Evolutionary conservation across 2,797 vertebrate genomes (phyloP), one percentile per base, ranked within the genome.

Genomic region (Champsocephalus gunnari): DNA sequence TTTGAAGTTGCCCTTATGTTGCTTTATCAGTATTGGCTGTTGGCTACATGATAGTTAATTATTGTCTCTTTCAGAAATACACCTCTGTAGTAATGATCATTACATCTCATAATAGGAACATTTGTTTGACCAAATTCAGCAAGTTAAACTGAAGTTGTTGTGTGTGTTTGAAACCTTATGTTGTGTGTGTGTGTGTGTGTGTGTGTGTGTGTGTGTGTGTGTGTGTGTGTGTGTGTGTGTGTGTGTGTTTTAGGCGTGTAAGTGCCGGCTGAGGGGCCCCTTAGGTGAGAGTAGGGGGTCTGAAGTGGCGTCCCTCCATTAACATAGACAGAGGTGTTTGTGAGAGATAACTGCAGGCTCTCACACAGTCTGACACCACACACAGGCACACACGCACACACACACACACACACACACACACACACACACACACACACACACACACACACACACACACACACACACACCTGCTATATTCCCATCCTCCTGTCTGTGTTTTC

Each of bases 231-330:
- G 38, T 59, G 10, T 56, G 45, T 68, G 66, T 63, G 55, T 64
- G 60, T 63, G 9, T 10, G 75, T 76, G 80, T 44, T 73, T 62
- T 41, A 56, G 56, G 73, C 82, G 75, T 81, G 51, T 84, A 13
- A 68, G 83, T 81, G 87, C 2, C 9, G 47, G 3, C 74, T 75
- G 73, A 82, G 77, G 81, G 83, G 71, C 74, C 78, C 61, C 76
- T 70, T 65, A 50, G 43, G 61, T 71, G 72, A 48, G 74, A 71
- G 79, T 60, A 45, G 66, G 56, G 75, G 73, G 61, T 81, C 77
- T 93, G 87, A 92, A 93, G 92, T 93, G 88, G 87, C 55, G 47
- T 90, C 87, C 78, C 71, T 88, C 94, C 92, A 94, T 94, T 93
- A 93, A 91, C 91, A 91, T 90, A 90, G 72, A 81, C 70, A 49